Evolutionary conservation across 2,888 invertebrate species (phyloP), one percentile per base, ranked within the genome.

Genomic region (Drosophila flavopinicola): DNA sequence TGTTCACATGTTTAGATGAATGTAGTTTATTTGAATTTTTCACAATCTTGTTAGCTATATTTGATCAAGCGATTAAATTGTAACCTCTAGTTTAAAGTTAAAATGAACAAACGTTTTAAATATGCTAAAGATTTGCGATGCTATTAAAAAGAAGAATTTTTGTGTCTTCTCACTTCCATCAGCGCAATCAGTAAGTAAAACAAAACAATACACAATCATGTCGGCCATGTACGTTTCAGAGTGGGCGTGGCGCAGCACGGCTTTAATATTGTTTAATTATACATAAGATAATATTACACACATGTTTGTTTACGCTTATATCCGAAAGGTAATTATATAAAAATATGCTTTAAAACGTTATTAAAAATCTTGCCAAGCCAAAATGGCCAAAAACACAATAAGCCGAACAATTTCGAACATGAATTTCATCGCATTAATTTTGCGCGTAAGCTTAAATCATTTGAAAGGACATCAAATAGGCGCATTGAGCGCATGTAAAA

Each of bases 231-330:
- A 38, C 24, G 25, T 44, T 58, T 30, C 25, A 41, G 15, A 54
- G 15, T 25, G 44, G 38, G 48, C 52, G 70, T 70, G 70, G 11
- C 70, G 56, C 52, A 70, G 66, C 70, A 70, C 66, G 25, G 13
- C 48, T 48, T 48, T 23, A 38, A 44, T 32, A 38, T 56, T 41
- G 41, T 67, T 73, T 53, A 64, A 68, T 71, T 64, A 64, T 56
- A 73, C 23, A 56, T 68, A 64, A 64, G 57, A 44, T 54, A 72
- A 74, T 70, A 73, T 73, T 74, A 74, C 75, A 73, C 72, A 68
- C 49, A 63, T 20, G 29, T 53, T 54, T 56, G 15, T 42, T 66
- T 63, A 51, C 37, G 64, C 64, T 71, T 73, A 71, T 7, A 54
- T 54, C 51, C 64, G 64, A 73, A 60, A 51, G 51, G 69, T 73